Evolutionary conservation across 2,888 invertebrate species (phyloP), one percentile per base, ranked within the genome.

Genomic region (Zonitis immaculata): DNA sequence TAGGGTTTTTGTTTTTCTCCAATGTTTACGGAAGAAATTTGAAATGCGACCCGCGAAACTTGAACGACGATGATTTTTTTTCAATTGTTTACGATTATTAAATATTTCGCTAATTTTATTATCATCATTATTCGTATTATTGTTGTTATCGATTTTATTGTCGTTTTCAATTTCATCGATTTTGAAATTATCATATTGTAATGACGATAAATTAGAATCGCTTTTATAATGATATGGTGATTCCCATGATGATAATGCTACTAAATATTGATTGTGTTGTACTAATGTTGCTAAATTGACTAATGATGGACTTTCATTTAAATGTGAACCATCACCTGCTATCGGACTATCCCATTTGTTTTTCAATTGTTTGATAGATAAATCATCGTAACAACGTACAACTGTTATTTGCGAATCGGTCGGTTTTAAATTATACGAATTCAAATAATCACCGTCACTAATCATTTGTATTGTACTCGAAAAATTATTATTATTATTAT

Each of bases 381-480:
- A 68, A 54, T 18, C 68, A 49, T 69, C 67, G 46, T 71, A 67
- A 64, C 80, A 79, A 70, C 81, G 70, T 7, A 82, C 74, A 3
- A 83, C 78, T 0, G 83, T 82, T 49, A 83, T 78, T 66, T 82
- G 82, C 0, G 82, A 82, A 68, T 82, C 82, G 46, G 82, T 82
- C 1, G 80, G 79, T 76, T 81, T 81, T 11, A 81, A 55, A 50
- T 63, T 66, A 6, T 56, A 32, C 58, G 61, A 6, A 59, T 61
- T 52, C 4, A 52, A 27, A 22, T 28, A 52, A 49, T 69, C 66
- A n/a, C 66, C 67, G 52, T 72, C 70, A 49, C 60, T 68, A 6
- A 62, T 53, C 52, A 57, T 35, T 35, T 16, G 35, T 16, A 11
- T n/a, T n/a, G n/a, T n/a, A n/a, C n/a, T n/a, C n/a, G n/a, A n/a